These are phyloP conservation scores for Chironomus tentans DNA, from an alignment of 2,888 invertebrate genomes.

Conservation along the genomic window DNA sequence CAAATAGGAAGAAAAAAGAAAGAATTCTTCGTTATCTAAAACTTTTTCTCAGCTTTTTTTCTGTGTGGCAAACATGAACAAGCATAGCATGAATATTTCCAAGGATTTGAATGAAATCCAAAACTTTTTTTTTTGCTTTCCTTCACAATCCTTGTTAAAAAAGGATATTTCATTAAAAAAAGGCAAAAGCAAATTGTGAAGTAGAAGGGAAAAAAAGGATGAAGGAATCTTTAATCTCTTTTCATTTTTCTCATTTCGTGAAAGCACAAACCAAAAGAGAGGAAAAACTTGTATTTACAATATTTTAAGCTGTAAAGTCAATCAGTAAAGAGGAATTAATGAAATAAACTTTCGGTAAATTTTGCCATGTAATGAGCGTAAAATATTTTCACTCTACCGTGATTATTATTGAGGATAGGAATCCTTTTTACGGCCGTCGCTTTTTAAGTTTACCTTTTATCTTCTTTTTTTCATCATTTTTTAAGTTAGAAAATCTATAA, in stretches of 20 bases:
- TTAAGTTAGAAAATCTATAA: too few relatives aligned
- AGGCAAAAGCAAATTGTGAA: not conserved
- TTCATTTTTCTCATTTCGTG: not conserved
- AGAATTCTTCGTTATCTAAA: not conserved
- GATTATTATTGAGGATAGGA: too few relatives aligned
- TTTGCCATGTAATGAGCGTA: not conserved
- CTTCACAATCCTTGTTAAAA: not conserved
- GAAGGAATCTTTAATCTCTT: slow-evolving; percentile 6
- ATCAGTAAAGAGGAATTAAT: not conserved
- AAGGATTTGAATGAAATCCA: slow-evolving; percentile 19
- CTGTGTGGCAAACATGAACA: not conserved
- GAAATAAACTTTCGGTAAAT: not conserved
- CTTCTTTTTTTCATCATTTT: too few relatives aligned
- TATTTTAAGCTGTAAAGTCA: not conserved
- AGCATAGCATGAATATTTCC: not conserved
- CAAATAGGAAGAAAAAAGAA: not conserved
- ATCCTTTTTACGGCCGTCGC: too few relatives aligned
- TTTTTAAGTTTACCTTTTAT: too few relatives aligned
- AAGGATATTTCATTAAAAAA: slow-evolving; percentile 20
- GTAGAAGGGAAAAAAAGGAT: not conserved
- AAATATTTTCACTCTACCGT: not conserved
- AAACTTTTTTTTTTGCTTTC: slow-evolving; percentile 1
- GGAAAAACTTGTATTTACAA: not conserved
- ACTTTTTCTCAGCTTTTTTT: not conserved
- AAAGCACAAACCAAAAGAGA: not conserved